Evolutionary conservation across 37 sponge, comb jelly and placozoan species (phyloP), one percentile per base, ranked within the genome.

Genomic region (Lycopodina hypogea): DNA sequence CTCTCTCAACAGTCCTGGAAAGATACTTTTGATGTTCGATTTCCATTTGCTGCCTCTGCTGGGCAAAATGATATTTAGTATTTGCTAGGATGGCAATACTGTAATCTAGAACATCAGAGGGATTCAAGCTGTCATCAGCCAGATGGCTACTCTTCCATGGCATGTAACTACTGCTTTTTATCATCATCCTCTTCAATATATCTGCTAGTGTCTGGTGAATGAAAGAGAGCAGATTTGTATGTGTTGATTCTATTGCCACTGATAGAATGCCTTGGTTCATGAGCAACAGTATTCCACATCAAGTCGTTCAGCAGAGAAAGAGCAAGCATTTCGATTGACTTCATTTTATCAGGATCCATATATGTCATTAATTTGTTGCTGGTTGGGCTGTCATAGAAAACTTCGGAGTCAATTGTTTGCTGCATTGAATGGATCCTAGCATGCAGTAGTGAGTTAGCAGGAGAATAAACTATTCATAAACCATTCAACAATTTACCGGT

Each of bases 301-400:
- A 84, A 88, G 56, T 88, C 89, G 50, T 88, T 84, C 26, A 82
- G 58, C n/a, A n/a, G n/a, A 23, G n/a, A n/a, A n/a, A n/a, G n/a
- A n/a, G n/a, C n/a, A n/a, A 32, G 66, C 30, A 4, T 36, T 39
- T 39, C 48, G 8, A 9, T 12, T 23, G n/a, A 8, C 7, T 32
- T 4, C 26, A 65, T 42, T 1, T 41, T 42, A 45, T 26, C 41
- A 38, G 70, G 45, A 70, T 42, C 45, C 22, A 41, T 41, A 12
- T 70, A 23, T 4, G 22, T 9, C 15, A 42, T 22, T 35, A 18
- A 22, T 42, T 41, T n/a, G 41, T 23, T 22, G 36, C 41, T 56
- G 48, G 34, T 33, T 32, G n/a, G n/a, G n/a, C n/a, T n/a, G n/a
- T n/a, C n/a, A n/a, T 30, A n/a, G 33, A 55, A 33, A 12, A 73